Conservation (phyloP, 2,113 vertebrate genomes). For the Lepus americanus region DNA sequence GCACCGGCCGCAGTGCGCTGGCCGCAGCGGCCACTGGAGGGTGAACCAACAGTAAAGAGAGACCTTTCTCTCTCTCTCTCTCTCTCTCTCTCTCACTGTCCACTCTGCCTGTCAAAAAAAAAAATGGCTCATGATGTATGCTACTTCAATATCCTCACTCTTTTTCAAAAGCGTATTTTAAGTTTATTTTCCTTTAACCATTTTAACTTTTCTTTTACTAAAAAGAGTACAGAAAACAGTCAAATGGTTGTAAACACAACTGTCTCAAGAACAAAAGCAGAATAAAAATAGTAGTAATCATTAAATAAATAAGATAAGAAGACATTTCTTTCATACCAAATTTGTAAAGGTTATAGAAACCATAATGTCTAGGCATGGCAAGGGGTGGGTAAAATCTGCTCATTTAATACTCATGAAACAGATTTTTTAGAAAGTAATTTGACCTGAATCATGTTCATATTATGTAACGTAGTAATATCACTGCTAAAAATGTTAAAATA, state of each 20-base stretch:
- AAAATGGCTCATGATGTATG: background rate
- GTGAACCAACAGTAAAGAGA: too few species aligned
- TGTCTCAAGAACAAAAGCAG: background rate
- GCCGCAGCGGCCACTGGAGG: too few species aligned
- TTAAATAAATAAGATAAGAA: constrained; percentile 19
- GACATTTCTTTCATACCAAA: background rate
- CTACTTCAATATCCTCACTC: background rate
- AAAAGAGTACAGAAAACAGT: background rate
- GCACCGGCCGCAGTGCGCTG: too few species aligned
- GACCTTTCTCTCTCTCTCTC: too few species aligned
- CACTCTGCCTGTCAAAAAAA: background rate
- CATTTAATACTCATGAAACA: background rate
- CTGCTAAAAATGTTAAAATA: constrained; percentile 2
- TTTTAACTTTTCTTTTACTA: background rate
- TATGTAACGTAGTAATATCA: background rate
- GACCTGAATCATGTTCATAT: background rate
- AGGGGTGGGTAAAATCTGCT: background rate
- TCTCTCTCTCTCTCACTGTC: too few species aligned
- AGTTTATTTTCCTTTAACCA: constrained; percentile 6
- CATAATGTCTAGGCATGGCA: background rate
- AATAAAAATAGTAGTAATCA: background rate
- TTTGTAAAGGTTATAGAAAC: background rate
- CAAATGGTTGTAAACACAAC: background rate
- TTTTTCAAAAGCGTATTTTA: background rate
- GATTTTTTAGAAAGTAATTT: constrained; percentile 8